phyloP scores from a whole-genome alignment of 2,797 vertebrate genomes.

The Heterohyrax brucei region DNA sequence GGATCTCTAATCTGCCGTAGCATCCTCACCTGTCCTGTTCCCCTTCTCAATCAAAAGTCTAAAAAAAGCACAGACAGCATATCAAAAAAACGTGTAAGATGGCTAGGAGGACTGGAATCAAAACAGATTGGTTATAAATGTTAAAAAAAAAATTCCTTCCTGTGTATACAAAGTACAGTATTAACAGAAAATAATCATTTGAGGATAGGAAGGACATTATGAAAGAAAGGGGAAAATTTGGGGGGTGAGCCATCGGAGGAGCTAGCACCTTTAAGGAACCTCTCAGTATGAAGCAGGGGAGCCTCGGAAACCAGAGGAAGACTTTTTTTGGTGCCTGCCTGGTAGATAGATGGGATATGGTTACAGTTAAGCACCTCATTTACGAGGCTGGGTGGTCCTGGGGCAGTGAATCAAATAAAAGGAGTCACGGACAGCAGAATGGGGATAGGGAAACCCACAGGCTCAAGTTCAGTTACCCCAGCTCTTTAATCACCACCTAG shows the following conservation, averaged over 20 bases:
- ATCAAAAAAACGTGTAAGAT: constrained; percentile 62
- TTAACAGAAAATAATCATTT: constrained; percentile 73
- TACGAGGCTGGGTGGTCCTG: not conserved
- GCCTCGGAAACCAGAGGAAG: constrained; percentile 46
- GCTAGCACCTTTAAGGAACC: constrained; percentile 79
- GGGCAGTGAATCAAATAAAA: constrained; percentile 14
- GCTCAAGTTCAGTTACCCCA: not conserved
- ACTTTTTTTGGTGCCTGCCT: not conserved
- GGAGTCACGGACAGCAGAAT: not conserved
- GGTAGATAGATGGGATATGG: not conserved
- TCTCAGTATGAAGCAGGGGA: constrained; percentile 10
- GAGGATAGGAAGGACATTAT: constrained; percentile 38
- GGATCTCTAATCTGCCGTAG: constrained; percentile 30
- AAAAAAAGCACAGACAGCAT: constrained; percentile 65
- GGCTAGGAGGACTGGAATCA: constrained; percentile 56
- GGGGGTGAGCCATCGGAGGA: constrained; percentile 7
- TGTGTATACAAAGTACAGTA: constrained; percentile 74
- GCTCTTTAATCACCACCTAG: not conserved
- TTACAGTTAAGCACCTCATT: not conserved
- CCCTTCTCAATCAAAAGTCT: constrained; percentile 64
- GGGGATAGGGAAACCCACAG: not conserved
- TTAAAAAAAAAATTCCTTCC: constrained; percentile 71
- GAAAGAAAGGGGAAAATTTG: not conserved
- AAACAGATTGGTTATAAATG: constrained; percentile 69
- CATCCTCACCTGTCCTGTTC: constrained; percentile 57